A percentile compares a stretch with the other conserved stretches of the same genome.
phyloP scores from a whole-genome alignment of 2,888 invertebrate genomes.

The Acanthacorydalis orientalis region DNA sequence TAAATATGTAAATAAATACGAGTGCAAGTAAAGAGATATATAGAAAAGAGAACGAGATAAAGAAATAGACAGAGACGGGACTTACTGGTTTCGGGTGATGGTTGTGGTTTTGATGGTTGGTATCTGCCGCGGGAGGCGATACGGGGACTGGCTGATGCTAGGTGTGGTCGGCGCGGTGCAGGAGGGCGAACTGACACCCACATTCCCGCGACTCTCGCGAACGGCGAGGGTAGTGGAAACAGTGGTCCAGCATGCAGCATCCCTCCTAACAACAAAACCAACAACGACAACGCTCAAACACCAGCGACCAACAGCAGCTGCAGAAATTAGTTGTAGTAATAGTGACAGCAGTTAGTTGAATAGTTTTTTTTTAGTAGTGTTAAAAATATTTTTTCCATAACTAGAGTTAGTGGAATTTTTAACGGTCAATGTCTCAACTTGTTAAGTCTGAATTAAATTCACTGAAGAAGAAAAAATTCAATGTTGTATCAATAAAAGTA shows the following conservation, averaged over 20 bases:
- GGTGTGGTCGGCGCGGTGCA: constrained; percentile 62
- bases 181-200: constrained; percentile 78
- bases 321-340: neutral
- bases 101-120: constrained; percentile 8
- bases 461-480: too few species aligned
- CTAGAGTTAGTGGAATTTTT: too few species aligned
- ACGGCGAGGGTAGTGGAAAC: constrained; percentile 71
- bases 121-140: neutral
- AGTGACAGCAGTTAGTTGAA: too few species aligned
- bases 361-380: too few species aligned
- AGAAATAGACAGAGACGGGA: constrained; percentile 5
- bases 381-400: too few species aligned
- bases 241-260: constrained; percentile 77
- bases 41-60: neutral
- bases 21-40: neutral
- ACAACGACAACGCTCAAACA: constrained; percentile 6
- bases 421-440: too few species aligned
- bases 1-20: too few species aligned
- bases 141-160: constrained; percentile 40
- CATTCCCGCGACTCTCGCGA: constrained; percentile 60
- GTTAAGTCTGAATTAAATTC: too few species aligned
- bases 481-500: too few species aligned
- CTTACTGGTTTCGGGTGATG: constrained; percentile 13
- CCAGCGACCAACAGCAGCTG: neutral
- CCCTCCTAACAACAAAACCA: constrained; percentile 37